These are phyloP conservation scores for Agonopterix alstromeriana DNA, from an alignment of 2,888 invertebrate genomes.

Conservation along the genomic window DNA sequence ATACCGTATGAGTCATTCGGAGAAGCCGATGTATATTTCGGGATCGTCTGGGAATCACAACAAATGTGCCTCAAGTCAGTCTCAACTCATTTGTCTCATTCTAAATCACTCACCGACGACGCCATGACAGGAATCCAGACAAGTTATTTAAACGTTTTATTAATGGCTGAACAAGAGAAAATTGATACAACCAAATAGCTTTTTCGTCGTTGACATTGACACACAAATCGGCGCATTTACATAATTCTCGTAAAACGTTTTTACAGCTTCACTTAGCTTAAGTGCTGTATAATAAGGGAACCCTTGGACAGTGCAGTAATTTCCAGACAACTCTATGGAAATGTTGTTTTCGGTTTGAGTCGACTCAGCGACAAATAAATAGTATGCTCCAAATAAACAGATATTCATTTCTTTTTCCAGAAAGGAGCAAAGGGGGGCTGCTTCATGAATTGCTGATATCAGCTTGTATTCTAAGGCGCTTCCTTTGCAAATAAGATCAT, in stretches of 20 bases:
- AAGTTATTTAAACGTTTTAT: constrained; percentile 3
- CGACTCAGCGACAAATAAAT: constrained; percentile 33
- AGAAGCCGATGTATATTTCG: constrained; percentile 48
- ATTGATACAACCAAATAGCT: neutral
- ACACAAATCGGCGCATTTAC: neutral
- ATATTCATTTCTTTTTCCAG: constrained; percentile 31
- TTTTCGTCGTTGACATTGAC: neutral
- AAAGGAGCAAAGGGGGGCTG: constrained; percentile 25
- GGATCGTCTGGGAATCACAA: constrained; percentile 61
- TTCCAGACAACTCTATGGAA: constrained; percentile 5
- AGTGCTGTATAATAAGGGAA: neutral
- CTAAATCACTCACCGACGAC: constrained; percentile 24
- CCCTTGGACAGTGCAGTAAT: neutral
- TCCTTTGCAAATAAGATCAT: constrained; percentile 47
- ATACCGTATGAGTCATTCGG: constrained; percentile 41
- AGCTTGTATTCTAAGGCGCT: constrained; percentile 39
- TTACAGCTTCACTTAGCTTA: neutral
- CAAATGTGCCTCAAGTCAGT: constrained; percentile 33
- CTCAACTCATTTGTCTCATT: constrained; percentile 33
- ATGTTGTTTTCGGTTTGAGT: constrained; percentile 21
- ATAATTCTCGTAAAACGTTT: neutral
- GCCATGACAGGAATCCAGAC: constrained; percentile 5
- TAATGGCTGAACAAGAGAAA: neutral
- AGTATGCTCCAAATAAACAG: constrained; percentile 32
- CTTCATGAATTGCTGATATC: constrained; percentile 63